Conservation (phyloP, 2,113 vertebrate genomes). For the Nanorana parkeri region DNA sequence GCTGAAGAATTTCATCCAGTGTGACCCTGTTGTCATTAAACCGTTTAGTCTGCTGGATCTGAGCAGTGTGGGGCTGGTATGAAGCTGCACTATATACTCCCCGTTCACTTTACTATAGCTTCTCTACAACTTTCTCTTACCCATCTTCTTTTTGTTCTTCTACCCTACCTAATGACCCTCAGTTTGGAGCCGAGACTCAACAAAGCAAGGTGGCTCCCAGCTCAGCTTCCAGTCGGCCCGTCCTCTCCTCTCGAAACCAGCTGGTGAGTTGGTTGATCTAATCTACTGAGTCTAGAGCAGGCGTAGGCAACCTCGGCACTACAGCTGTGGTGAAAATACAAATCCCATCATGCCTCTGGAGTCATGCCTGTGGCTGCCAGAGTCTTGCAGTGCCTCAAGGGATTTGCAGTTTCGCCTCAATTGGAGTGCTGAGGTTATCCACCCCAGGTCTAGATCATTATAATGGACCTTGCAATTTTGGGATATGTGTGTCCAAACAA, state of each 20-base stretch:
- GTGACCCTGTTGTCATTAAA: slow-evolving; percentile 78
- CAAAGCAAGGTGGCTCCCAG: slow-evolving; percentile 89
- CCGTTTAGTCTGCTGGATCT: slow-evolving; percentile 89
- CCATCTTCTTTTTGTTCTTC: background rate
- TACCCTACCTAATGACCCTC: slow-evolving; percentile 25
- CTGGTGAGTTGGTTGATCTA: slow-evolving; percentile 69
- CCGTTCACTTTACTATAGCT: background rate
- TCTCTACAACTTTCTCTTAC: no score
- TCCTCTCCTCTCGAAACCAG: slow-evolving; percentile 77
- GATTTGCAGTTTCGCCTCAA: no score
- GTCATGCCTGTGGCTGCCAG: no score
- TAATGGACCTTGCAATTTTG: no score
- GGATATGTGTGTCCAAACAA: no score
- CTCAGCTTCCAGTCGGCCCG: slow-evolving; percentile 80
- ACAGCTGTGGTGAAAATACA: no score
- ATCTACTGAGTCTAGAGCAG: no score
- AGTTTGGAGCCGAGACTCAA: slow-evolving; percentile 92
- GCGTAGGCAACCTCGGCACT: no score
- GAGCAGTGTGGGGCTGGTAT: slow-evolving; percentile 86
- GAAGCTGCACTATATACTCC: slow-evolving; percentile 9
- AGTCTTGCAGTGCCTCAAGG: no score
- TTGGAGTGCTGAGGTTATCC: no score
- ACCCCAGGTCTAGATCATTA: no score
- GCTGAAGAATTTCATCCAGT: slow-evolving; percentile 89
- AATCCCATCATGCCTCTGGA: no score